These are phyloP conservation scores for Drosophila suboccidentalis DNA, from an alignment of 2,888 invertebrate genomes.

Conservation along the genomic window DNA sequence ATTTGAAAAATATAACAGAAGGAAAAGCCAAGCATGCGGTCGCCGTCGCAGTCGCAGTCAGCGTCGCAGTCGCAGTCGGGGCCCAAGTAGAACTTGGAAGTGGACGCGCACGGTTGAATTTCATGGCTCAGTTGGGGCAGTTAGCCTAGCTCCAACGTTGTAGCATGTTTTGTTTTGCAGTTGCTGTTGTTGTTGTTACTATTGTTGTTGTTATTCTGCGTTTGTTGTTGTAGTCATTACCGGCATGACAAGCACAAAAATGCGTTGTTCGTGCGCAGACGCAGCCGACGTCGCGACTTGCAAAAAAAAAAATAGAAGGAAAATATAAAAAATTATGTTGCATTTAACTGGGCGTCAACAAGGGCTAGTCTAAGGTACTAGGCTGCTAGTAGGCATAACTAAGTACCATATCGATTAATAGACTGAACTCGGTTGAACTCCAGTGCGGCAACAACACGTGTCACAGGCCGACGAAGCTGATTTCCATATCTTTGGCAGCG, in stretches of 20 bases:
- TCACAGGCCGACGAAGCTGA: slow-evolving; percentile 49
- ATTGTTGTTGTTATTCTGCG: slow-evolving; percentile 18
- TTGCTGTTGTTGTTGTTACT: slow-evolving; percentile 27
- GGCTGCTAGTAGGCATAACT: slow-evolving; percentile 26
- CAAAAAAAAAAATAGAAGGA: slow-evolving; percentile 44
- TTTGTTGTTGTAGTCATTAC: slow-evolving; percentile 75
- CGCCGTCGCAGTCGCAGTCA: slow-evolving; percentile 12
- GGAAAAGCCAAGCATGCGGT: slow-evolving; percentile 7
- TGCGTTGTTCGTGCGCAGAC: slow-evolving; percentile 76
- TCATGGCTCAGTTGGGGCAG: slow-evolving; percentile 84
- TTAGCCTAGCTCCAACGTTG: slow-evolving; percentile 70
- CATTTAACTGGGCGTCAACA: slow-evolving; percentile 72
- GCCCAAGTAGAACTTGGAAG: slow-evolving; percentile 68
- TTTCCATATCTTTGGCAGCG: slow-evolving; percentile 68
- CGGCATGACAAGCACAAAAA: slow-evolving; percentile 83
- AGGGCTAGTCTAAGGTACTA: slow-evolving; percentile 56
- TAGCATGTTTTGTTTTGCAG: slow-evolving; percentile 65
- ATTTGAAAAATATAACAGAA: slow-evolving; percentile 79
- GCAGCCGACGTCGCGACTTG: slow-evolving; percentile 46
- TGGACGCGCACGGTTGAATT: slow-evolving; percentile 81
- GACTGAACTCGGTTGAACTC: slow-evolving; percentile 71
- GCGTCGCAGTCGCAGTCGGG: slow-evolving; percentile 44
- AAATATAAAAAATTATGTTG: slow-evolving; percentile 46
- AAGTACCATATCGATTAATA: slow-evolving; percentile 70
- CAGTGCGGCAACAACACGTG: slow-evolving; percentile 57